phyloP scores from a whole-genome alignment of 2,888 invertebrate species.

The Lycia hirtaria region DNA sequence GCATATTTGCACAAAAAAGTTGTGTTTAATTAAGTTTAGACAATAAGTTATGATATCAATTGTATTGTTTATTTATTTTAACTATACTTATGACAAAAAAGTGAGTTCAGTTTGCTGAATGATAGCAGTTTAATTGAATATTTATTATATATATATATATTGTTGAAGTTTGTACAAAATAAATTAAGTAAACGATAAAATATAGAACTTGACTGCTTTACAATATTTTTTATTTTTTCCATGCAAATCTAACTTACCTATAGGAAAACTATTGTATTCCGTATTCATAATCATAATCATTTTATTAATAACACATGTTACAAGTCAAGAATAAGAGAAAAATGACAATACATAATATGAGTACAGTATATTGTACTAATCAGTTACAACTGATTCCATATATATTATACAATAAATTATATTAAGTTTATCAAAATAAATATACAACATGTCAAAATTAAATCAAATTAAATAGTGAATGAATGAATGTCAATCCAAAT shows the following conservation, averaged over 20 bases:
- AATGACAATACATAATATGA: too few relatives aligned
- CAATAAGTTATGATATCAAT: constrained; percentile 84
- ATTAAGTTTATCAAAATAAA: too few relatives aligned
- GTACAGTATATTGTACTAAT: too few relatives aligned
- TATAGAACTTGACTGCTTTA: constrained; percentile 87
- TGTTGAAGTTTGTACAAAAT: constrained; percentile 87
- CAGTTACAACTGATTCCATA: too few relatives aligned
- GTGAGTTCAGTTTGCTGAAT: constrained; percentile 86
- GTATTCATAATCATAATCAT: too few relatives aligned
- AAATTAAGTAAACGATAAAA: constrained; percentile 86
- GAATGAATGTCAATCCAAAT: too few relatives aligned
- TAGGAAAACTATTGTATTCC: too few relatives aligned
- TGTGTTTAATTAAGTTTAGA: constrained; percentile 86
- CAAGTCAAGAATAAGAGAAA: too few relatives aligned
- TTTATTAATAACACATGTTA: too few relatives aligned
- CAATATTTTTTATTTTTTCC: constrained; percentile 62
- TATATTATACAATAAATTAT: too few relatives aligned
- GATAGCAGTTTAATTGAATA: constrained; percentile 86
- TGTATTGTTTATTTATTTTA: constrained; percentile 78
- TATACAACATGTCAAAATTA: too few relatives aligned
- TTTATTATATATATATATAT: constrained; percentile 85
- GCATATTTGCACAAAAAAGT: constrained; percentile 86
- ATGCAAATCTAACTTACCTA: background rate
- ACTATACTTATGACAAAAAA: constrained; percentile 84
- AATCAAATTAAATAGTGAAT: too few relatives aligned